Evolutionary conservation across 1,140 invertebrate genomes (phyloP).

Genomic region (Pseudoatta argentina): DNA sequence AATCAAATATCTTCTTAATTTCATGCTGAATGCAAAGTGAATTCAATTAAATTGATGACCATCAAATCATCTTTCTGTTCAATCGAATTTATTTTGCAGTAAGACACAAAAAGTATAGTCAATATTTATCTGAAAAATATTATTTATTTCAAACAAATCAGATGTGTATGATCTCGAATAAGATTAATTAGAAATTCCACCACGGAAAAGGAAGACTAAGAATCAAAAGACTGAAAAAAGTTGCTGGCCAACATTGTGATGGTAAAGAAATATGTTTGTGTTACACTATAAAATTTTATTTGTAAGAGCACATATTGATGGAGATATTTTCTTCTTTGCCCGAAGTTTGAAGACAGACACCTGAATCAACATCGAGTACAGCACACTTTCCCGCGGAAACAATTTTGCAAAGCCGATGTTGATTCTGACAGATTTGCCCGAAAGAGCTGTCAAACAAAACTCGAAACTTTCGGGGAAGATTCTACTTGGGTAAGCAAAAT

Average conservation of each 20-base stretch:
- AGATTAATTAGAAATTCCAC: background rate
- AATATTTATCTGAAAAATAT: background rate
- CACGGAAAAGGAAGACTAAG: background rate
- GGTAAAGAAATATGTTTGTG: constrained; percentile 51
- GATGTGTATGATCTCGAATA: background rate
- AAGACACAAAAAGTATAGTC: background rate
- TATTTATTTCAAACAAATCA: background rate
- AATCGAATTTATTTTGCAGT: background rate
- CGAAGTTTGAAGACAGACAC: constrained; percentile 44
- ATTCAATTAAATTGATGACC: constrained; percentile 16
- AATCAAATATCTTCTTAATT: background rate
- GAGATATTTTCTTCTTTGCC: constrained; percentile 57
- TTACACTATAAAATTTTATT: constrained; percentile 51
- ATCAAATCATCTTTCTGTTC: background rate
- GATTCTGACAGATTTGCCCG: constrained; percentile 56
- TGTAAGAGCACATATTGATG: constrained; percentile 40
- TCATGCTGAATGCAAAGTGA: background rate
- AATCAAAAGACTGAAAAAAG: background rate
- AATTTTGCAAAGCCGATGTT: constrained; percentile 23
- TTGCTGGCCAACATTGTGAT: constrained; percentile 15
- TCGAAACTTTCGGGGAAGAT: constrained; percentile 41
- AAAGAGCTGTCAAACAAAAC: constrained; percentile 54
- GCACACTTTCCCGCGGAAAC: constrained; percentile 33
- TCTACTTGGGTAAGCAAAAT: constrained; percentile 8
- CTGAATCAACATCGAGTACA: constrained; percentile 51